A percentile compares a stretch with the other conserved stretches of the same genome.
These are phyloP conservation scores for Monopis laevigella DNA, from an alignment of 2,888 invertebrate species.

Conservation along the genomic window DNA sequence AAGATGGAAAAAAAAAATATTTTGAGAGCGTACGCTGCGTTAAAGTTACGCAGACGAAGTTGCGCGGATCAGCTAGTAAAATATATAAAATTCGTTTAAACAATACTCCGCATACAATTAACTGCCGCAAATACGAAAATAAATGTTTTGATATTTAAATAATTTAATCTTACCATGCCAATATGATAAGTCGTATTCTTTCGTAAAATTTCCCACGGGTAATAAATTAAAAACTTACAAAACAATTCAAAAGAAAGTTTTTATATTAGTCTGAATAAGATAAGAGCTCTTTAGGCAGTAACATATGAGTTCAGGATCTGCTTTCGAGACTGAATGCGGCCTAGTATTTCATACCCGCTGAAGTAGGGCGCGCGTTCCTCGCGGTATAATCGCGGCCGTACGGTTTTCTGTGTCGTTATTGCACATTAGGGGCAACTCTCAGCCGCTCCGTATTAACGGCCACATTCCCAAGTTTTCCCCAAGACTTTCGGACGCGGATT, in stretches of 20 bases:
- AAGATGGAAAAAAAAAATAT: no score
- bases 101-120: no score
- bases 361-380: not conserved
- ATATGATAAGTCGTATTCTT: no score
- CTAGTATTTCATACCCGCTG: conserved; percentile 1
- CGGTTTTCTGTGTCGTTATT: conserved; percentile 29
- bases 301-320: not conserved
- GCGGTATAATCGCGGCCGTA: conserved; percentile 6
- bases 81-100: no score
- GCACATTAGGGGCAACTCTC: conserved; percentile 20
- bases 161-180: no score
- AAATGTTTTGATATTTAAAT: no score
- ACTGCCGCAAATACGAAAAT: no score
- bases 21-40: no score
- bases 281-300: not conserved
- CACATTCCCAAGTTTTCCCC: conserved; percentile 7
- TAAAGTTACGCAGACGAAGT: no score
- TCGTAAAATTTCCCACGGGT: no score
- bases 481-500: conserved; percentile 22
- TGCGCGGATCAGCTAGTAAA: no score
- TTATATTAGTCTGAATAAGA: not conserved
- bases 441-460: conserved; percentile 5
- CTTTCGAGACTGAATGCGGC: not conserved
- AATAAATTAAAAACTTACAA: not conserved
- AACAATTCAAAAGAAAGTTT: not conserved